These are phyloP conservation scores for Sceloporus tristichus DNA, from an alignment of 2,113 vertebrate genomes.

Conservation along the genomic window DNA sequence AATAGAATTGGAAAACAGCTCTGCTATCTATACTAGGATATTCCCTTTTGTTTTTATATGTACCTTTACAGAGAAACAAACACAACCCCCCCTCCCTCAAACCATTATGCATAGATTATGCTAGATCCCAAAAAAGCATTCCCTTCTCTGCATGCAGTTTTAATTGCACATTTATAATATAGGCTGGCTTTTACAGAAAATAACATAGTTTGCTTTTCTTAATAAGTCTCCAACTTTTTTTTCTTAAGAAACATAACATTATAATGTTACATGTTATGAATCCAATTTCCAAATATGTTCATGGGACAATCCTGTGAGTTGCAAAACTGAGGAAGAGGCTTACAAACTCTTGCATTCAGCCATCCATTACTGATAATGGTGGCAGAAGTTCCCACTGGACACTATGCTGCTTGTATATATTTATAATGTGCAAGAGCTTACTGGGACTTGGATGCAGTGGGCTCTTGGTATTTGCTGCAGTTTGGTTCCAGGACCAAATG, in stretches of 20 bases:
- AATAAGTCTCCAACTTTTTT: neutral
- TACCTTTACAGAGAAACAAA: conserved; percentile 18
- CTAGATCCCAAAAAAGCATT: neutral
- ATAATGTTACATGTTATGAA: neutral
- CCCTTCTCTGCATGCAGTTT: neutral
- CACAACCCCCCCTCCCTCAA: conserved; percentile 20
- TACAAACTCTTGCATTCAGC: neutral
- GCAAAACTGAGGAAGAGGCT: neutral
- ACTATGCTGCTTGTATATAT: neutral
- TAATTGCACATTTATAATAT: neutral
- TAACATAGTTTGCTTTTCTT: conserved; percentile 13
- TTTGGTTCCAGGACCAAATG: no score
- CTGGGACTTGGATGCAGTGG: no score
- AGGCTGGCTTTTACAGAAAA: neutral
- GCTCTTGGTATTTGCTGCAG: no score
- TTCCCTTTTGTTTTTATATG: neutral
- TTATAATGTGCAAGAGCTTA: neutral
- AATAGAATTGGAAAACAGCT: conserved; percentile 33
- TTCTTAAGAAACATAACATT: conserved; percentile 8
- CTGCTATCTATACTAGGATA: conserved; percentile 35
- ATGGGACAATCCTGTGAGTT: no score
- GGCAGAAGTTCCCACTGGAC: neutral
- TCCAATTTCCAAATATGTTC: neutral
- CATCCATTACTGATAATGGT: neutral
- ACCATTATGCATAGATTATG: conserved; percentile 30